Evolutionary conservation across 2,797 vertebrate species (phyloP).

Genomic region (Coendou prehensilis): DNA sequence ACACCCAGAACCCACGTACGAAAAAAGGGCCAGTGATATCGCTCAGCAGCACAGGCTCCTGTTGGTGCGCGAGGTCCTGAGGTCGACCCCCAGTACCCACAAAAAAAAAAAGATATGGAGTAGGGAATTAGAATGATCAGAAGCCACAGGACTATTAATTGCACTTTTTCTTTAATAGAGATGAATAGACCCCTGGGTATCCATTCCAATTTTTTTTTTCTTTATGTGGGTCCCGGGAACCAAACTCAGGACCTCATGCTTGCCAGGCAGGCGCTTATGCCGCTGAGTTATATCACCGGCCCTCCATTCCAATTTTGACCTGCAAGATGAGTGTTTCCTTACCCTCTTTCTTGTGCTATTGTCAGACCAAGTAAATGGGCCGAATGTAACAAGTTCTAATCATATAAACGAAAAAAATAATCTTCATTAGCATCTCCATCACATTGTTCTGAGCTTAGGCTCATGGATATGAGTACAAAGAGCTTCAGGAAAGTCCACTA

Average conservation of each 20-base stretch:
- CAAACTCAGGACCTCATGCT: too few species aligned
- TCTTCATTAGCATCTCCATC: not conserved
- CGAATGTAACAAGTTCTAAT: not conserved
- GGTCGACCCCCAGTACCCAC: too few species aligned
- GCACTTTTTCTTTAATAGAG: constrained; percentile 24
- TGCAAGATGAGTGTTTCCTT: not conserved
- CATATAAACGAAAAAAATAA: not conserved
- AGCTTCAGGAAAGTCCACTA: not conserved
- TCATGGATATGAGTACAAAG: not conserved
- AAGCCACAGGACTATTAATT: not conserved
- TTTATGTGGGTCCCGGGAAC: too few species aligned
- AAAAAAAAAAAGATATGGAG: not conserved
- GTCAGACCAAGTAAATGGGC: not conserved
- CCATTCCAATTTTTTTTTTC: not conserved
- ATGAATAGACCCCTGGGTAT: not conserved
- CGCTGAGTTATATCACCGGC: too few species aligned
- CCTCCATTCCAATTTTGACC: constrained; percentile 10
- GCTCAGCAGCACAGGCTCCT: too few species aligned
- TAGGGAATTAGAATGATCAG: constrained; percentile 27
- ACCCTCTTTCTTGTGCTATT: not conserved
- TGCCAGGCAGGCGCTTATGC: too few species aligned
- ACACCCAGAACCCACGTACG: too few species aligned
- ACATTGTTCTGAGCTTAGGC: not conserved
- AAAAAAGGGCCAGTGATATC: too few species aligned
- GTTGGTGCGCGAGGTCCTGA: too few species aligned